Base-by-base conservation (phyloP, 2,113 vertebrate species). In the Falcunculus frontatus region DNA sequence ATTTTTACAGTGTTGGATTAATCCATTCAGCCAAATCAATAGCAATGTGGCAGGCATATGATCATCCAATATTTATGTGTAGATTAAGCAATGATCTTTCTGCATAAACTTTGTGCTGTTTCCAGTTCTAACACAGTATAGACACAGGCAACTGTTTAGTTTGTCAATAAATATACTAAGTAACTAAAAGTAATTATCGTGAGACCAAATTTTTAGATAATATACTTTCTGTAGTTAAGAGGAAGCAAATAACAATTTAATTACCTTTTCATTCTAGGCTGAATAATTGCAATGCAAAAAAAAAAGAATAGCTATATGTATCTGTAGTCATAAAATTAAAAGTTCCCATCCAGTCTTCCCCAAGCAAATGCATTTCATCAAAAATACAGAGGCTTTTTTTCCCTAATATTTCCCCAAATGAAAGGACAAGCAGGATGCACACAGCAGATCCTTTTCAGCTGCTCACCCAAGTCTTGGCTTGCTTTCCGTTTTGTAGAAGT, bases 191-290 rank as follows among this genome's bases (percentile, higher is more conserved):
- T 75, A 55, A 67, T 94, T 82, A 87, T 69, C 44, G 53, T 39
- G 50, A 94, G 39, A 95, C 77, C 10, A 22, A 82, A 20, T 46
- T 94, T 96, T 97, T 94, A 74, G 81, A 70, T 75, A 89, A 87
- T 88, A 91, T 39, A 84, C 35, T 73, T 37, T 80, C 74, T 92
- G 65, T 92, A 91, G 63, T 90, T 95, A 84, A 94, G 75, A 97
- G 89, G 75, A 97, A 74, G 68, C 74, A 73, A 94, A n/a, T n/a
- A 96, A 80, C 49, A 72, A 27, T 89, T 75, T 82, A 82, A 82
- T 82, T 76, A 82, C n/a, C 32, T 83, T 92, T 88, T 77, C 22
- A 64, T 87, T 89, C 59, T 41, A 32, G 57, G 42, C 23, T 59
- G 42, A 88, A 63, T 70, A 84, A 94, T 79, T 76, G 23, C n/a